Percentiles rank a stretch among this genome's conserved stretches.
phyloP scores from a whole-genome alignment of 1,140 invertebrate genomes.

The Aplysia californica region DNA sequence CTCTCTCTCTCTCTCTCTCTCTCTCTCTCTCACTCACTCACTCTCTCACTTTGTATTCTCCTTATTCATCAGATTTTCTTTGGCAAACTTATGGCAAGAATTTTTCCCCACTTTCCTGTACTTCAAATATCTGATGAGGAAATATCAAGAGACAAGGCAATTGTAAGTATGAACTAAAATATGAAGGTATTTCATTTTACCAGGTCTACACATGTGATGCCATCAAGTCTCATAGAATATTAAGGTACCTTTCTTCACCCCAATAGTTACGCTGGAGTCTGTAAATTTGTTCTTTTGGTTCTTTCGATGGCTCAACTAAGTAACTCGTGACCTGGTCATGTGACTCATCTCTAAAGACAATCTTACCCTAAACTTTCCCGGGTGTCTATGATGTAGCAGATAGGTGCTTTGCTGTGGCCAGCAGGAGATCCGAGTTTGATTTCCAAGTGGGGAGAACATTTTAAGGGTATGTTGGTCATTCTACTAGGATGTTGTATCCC shows the following conservation, averaged over 20 bases:
- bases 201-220: background rate
- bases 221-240: background rate
- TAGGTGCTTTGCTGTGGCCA: too few relatives aligned
- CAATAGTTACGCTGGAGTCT: background rate
- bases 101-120: conserved; percentile 9
- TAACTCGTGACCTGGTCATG: background rate
- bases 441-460: too few relatives aligned
- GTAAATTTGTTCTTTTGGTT: background rate
- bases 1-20: background rate
- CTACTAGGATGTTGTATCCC: too few relatives aligned
- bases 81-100: background rate
- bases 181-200: background rate
- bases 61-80: conserved; percentile 19
- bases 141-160: conserved; percentile 5
- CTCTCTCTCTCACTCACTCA: background rate
- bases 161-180: conserved; percentile 5
- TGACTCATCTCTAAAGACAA: background rate
- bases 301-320: background rate
- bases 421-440: too few relatives aligned
- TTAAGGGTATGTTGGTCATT: too few relatives aligned
- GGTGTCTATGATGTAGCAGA: too few relatives aligned
- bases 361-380: too few relatives aligned
- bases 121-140: conserved; percentile 5
- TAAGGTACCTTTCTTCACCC: background rate
- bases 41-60: background rate